Evolutionary conservation across 1,140 invertebrate genomes (phyloP).

Genomic region (Thaumetopoea pityocampa): DNA sequence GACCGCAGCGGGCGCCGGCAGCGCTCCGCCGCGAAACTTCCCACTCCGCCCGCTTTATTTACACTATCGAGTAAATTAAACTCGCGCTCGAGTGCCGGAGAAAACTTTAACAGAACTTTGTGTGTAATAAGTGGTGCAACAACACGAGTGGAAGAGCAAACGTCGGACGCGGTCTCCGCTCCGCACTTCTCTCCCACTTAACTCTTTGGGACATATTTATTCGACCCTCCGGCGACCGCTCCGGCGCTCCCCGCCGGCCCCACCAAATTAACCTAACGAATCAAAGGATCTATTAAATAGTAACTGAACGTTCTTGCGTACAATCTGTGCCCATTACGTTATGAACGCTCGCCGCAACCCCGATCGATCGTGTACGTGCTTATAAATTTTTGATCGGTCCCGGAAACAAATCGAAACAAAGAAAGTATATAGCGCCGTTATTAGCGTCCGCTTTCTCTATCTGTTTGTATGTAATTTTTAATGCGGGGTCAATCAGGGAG

Average conservation of each 20-base stretch:
- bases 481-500: constrained; percentile 75
- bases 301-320: constrained; percentile 32
- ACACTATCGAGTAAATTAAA: constrained; percentile 78
- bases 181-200: constrained; percentile 70
- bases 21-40: constrained; percentile 61
- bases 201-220: constrained; percentile 76
- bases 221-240: constrained; percentile 70
- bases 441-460: constrained; percentile 59
- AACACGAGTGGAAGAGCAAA: constrained; percentile 75
- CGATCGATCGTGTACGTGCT: constrained; percentile 41
- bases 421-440: constrained; percentile 51
- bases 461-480: constrained; percentile 75
- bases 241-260: constrained; percentile 40
- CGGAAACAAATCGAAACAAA: constrained; percentile 57
- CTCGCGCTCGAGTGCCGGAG: constrained; percentile 71
- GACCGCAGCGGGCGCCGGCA: constrained; percentile 53
- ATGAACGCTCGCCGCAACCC: constrained; percentile 39
- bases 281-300: constrained; percentile 57
- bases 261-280: constrained; percentile 69
- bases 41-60: constrained; percentile 74
- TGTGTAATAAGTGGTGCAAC: constrained; percentile 76
- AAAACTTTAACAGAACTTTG: constrained; percentile 75
- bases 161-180: constrained; percentile 70
- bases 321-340: constrained; percentile 38
- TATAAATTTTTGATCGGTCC: constrained; percentile 60